Evolutionary conservation across 2,888 invertebrate species (phyloP).

Genomic region (Gymnoscelis rufifasciata): DNA sequence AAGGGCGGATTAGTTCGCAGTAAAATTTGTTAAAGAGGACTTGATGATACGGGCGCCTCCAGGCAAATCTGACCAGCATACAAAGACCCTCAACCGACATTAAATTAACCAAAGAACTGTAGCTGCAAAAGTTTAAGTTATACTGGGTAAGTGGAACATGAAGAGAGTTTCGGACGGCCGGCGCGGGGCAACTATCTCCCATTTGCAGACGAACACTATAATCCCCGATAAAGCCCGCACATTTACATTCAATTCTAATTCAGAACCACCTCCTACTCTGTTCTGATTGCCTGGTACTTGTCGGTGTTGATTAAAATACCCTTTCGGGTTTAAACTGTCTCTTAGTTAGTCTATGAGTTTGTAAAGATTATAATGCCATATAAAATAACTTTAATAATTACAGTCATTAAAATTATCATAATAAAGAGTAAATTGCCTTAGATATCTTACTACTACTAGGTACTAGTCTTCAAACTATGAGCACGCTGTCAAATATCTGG

Average conservation of each 20-base stretch:
- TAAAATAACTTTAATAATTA: no score
- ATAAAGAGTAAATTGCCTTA: no score
- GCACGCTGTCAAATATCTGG: no score
- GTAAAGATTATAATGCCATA: no score
- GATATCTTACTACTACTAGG: no score
- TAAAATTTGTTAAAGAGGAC: constrained; percentile 76
- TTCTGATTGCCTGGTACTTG: constrained; percentile 73
- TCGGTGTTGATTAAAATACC: constrained; percentile 69
- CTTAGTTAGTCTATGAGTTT: no score
- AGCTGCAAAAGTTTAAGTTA: constrained; percentile 26
- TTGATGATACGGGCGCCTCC: constrained; percentile 62
- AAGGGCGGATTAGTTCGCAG: constrained; percentile 71
- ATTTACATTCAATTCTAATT: constrained; percentile 81
- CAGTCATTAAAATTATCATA: no score
- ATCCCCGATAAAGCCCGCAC: constrained; percentile 81
- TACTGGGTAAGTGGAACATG: constrained; percentile 42
- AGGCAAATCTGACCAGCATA: constrained; percentile 43
- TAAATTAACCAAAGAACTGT: neutral
- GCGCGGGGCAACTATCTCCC: constrained; percentile 70
- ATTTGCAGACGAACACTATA: constrained; percentile 77
- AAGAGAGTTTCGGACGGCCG: constrained; percentile 55
- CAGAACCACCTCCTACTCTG: constrained; percentile 64
- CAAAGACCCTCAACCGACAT: constrained; percentile 29
- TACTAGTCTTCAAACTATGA: no score
- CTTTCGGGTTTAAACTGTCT: constrained; percentile 35